Evolutionary conservation across 2,113 vertebrate genomes (phyloP).

Genomic region (Callorhinus ursinus): DNA sequence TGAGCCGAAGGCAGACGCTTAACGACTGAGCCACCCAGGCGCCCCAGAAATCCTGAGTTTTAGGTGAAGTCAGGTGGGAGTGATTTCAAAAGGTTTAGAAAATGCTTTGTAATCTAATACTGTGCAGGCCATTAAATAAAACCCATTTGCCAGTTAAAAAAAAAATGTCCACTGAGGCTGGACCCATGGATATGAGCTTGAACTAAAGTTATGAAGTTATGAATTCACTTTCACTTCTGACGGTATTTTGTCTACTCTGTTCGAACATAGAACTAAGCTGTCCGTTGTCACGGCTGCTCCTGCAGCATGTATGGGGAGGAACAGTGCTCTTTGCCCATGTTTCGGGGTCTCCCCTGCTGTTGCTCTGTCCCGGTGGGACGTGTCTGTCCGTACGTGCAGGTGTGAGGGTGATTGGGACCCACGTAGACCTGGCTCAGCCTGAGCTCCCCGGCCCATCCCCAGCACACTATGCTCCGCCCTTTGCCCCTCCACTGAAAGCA

Average conservation of each 20-base stretch:
- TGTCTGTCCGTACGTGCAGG: constrained; percentile 36
- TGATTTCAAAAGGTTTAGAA: background rate
- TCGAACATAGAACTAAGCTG: background rate
- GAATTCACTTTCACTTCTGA: background rate
- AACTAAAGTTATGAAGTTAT: background rate
- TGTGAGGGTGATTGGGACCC: constrained; percentile 56
- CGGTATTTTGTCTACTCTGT: background rate
- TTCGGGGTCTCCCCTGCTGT: background rate
- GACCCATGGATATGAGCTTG: background rate
- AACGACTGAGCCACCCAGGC: too few relatives aligned
- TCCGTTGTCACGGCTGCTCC: background rate
- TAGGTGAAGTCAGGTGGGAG: background rate
- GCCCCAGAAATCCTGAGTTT: background rate
- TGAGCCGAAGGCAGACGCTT: background rate
- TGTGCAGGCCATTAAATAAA: background rate
- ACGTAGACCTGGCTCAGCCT: constrained; percentile 33
- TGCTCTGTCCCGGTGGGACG: background rate
- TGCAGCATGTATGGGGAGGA: background rate
- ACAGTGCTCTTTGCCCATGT: constrained; percentile 44
- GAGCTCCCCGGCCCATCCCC: background rate
- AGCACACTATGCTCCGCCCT: background rate
- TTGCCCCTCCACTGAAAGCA: background rate
- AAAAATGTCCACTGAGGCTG: background rate
- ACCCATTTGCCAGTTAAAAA: background rate
- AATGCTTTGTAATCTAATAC: background rate